Percentiles rank a stretch among this genome's conserved stretches.
These are phyloP conservation scores for Lumbricus terrestris DNA, from an alignment of 2,888 invertebrate species.

Conservation along the genomic window DNA sequence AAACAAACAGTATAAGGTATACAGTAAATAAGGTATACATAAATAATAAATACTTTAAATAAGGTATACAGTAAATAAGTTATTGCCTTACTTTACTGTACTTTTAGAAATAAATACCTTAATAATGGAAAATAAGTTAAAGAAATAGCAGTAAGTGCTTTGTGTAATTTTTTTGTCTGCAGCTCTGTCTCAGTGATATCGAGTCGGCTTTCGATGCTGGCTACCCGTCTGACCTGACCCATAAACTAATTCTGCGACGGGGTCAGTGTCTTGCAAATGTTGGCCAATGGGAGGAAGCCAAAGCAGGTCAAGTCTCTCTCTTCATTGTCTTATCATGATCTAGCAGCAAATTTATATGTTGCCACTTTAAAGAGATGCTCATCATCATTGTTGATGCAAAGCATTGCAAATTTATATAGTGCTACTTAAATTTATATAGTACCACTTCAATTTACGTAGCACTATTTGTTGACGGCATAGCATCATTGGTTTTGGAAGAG, in stretches of 20 bases:
- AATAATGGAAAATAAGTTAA: not conserved
- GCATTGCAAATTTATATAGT: no score
- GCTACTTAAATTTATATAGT: no score
- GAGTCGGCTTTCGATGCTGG: conserved; percentile 21
- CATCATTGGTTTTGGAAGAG: not conserved
- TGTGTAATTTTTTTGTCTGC: not conserved
- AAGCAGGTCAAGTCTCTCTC: conserved; percentile 19
- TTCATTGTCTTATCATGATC: not conserved
- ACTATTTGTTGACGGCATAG: not conserved
- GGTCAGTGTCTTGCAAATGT: conserved; percentile 27
- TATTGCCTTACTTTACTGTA: not conserved
- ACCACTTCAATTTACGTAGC: no score
- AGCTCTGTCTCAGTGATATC: conserved; percentile 28
- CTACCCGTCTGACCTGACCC: conserved; percentile 22
- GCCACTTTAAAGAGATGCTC: no score
- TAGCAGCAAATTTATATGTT: no score
- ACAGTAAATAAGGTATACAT: not conserved
- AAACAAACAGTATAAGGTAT: not conserved
- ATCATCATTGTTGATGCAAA: no score
- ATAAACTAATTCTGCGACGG: conserved; percentile 27
- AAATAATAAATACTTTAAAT: no score
- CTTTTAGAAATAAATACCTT: not conserved
- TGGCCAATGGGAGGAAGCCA: conserved; percentile 13
- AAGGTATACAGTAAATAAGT: not conserved
- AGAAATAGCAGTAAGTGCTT: not conserved